Base-by-base conservation (phyloP, 1,140 invertebrate genomes). In the Apis cerana region DNA sequence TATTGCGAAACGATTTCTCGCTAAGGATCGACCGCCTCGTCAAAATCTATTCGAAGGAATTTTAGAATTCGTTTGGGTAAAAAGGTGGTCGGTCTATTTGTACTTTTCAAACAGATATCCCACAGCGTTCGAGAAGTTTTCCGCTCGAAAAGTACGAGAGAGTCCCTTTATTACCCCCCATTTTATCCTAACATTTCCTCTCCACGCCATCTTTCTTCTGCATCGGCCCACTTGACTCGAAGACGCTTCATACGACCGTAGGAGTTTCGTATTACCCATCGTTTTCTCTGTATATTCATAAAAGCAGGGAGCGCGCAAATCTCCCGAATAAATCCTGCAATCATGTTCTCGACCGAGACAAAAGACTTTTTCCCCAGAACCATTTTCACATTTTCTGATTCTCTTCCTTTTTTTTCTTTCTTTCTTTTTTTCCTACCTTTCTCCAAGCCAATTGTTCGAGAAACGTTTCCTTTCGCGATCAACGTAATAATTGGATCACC, bases 151-250 rank as follows among this genome's bases (percentile, higher is more conserved):
- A 76, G 74, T 68, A 79, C 61, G 71, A 82, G 67, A 88, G 84
- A 43, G 84, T 85, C 78, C 82, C 77, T 86, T 83, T 84, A 84
- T 89, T 88, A 88, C 75, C 52, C 56, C 54, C 64, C 58, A 68
- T 80, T 79, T 62, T 59, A 3, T 62, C 43, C 27, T 56, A 17
- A 52, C 61, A 17, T 85, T 76, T 43, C 17, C 54, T n/a, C 65
- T 43, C 61, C 50, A 48, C 62, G 43, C 61, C 77, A 75, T 79
- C 43, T 65, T 85, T 50, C 80, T 56, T 33, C 33, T 82, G 68
- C 69, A 61, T 69, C 71, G 52, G 17, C 23, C 56, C 69, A 67
- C 82, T 85, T 48, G 72, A 75, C 72, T 88, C 59, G 70, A 88
- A 80, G 74, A 59, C 83, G 69, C 58, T 62, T 48, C 75, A 19